phyloP scores from a whole-genome alignment of 2,797 vertebrate genomes.

The Sebastes glaucus region DNA sequence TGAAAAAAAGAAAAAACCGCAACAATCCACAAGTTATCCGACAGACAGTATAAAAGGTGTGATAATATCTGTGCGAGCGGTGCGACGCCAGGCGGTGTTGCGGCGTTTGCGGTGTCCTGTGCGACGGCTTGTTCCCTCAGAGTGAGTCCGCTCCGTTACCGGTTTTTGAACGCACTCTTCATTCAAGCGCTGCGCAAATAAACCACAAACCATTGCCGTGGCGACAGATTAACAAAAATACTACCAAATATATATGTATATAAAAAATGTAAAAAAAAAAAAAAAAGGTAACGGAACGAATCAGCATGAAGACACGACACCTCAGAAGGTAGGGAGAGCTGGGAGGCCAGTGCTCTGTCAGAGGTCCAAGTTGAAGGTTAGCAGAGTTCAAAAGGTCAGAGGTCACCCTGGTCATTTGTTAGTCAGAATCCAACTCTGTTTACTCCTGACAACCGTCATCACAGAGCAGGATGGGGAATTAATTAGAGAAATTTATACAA shows the following conservation, averaged over 20 bases:
- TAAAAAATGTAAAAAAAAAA: neutral
- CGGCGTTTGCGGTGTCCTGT: conserved; percentile 58
- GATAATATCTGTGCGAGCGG: neutral
- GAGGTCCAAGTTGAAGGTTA: conserved; percentile 41
- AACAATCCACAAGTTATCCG: neutral
- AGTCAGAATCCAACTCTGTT: conserved; percentile 23
- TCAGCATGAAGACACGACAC: conserved; percentile 85
- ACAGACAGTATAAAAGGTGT: conserved; percentile 39
- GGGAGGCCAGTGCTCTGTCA: conserved; percentile 70
- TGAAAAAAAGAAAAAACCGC: neutral
- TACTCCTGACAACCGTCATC: neutral
- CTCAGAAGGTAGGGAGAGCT: conserved; percentile 65
- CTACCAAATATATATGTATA: neutral
- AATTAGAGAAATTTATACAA: conserved; percentile 24
- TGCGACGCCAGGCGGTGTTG: conserved; percentile 32
- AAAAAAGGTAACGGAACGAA: conserved; percentile 70
- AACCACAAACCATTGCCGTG: conserved; percentile 56
- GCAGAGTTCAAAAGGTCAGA: conserved; percentile 42
- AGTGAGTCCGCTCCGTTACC: conserved; percentile 89
- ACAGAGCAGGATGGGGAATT: conserved; percentile 23
- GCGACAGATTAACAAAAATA: conserved; percentile 21
- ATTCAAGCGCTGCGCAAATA: conserved; percentile 87
- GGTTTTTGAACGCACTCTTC: conserved; percentile 96
- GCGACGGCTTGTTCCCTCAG: conserved; percentile 87
- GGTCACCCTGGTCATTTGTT: conserved; percentile 42